Conservation (phyloP, 2,797 vertebrate genomes). For the Oryzias sinensis region DNA sequence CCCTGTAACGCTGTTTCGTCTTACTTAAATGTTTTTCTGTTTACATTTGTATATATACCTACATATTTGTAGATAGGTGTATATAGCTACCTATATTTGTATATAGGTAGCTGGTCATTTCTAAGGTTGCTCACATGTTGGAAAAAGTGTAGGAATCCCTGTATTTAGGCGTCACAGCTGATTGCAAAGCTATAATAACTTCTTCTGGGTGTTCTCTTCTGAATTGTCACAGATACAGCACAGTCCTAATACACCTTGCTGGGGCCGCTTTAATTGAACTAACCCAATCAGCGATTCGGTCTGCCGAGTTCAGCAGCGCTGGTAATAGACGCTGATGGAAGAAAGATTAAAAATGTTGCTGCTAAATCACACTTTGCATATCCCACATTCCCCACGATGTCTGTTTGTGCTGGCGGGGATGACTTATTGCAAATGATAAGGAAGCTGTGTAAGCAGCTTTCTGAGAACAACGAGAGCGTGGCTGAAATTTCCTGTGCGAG, state of each 20-base stretch:
- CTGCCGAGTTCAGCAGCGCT: constrained; percentile 35
- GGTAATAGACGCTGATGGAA: constrained; percentile 57
- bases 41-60: too few relatives aligned
- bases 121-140: too few relatives aligned
- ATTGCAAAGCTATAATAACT: constrained; percentile 26
- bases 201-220: constrained; percentile 21
- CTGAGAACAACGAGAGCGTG: constrained; percentile 34
- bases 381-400: constrained; percentile 24
- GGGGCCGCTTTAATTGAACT: constrained; percentile 56
- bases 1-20: too few relatives aligned
- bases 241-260: constrained; percentile 54
- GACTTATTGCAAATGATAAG: constrained; percentile 40
- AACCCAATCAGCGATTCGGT: constrained; percentile 57
- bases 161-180: constrained; percentile 8
- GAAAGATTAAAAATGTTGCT: constrained; percentile 62
- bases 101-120: too few relatives aligned
- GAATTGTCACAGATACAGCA: constrained; percentile 40
- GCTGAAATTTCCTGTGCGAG: constrained; percentile 39
- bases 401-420: constrained; percentile 39
- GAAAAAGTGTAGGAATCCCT: too few relatives aligned
- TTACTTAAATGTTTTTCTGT: too few relatives aligned
- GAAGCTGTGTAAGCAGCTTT: constrained; percentile 18
- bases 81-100: too few relatives aligned
- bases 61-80: too few relatives aligned
- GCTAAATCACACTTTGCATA: constrained; percentile 46